phyloP scores from a whole-genome alignment of 2,113 vertebrate genomes.

The Paradoxurus hermaphroditus region DNA sequence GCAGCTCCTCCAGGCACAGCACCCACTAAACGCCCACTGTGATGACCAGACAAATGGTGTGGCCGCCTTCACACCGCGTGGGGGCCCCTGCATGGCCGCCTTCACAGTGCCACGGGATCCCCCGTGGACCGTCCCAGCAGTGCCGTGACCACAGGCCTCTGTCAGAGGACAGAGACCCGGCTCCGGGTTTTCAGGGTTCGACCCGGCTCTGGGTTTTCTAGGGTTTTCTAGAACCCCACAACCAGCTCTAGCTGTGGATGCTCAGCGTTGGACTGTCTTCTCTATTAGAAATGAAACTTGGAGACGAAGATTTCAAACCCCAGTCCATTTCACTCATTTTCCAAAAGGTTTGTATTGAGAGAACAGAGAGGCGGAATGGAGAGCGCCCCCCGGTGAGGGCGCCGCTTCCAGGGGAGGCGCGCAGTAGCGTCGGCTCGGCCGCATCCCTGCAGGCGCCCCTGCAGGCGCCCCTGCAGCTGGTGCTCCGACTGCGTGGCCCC shows the following conservation, averaged over 20 bases:
- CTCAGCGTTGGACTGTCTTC: accelerated
- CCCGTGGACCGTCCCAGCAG: too few species aligned
- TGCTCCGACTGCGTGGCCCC: accelerated
- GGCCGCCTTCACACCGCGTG: accelerated
- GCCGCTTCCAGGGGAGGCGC: not conserved
- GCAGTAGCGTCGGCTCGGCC: not conserved
- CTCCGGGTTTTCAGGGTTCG: too few species aligned
- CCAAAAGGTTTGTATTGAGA: not conserved
- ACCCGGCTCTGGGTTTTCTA: accelerated
- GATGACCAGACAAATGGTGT: not conserved
- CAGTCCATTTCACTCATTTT: not conserved
- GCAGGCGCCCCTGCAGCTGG: not conserved
- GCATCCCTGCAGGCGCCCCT: too few species aligned
- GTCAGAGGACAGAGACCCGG: not conserved
- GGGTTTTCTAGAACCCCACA: accelerated
- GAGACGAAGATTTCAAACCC: not conserved
- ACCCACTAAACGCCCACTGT: not conserved
- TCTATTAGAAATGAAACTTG: not conserved
- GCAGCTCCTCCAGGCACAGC: accelerated
- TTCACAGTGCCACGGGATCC: too few species aligned
- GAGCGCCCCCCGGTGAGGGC: accelerated
- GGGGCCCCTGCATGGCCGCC: too few species aligned
- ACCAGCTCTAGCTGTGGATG: accelerated
- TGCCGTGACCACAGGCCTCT: accelerated
- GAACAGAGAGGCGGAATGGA: too few species aligned